phyloP scores from a whole-genome alignment of 2,888 invertebrate genomes.

The Leuctra nigra region DNA sequence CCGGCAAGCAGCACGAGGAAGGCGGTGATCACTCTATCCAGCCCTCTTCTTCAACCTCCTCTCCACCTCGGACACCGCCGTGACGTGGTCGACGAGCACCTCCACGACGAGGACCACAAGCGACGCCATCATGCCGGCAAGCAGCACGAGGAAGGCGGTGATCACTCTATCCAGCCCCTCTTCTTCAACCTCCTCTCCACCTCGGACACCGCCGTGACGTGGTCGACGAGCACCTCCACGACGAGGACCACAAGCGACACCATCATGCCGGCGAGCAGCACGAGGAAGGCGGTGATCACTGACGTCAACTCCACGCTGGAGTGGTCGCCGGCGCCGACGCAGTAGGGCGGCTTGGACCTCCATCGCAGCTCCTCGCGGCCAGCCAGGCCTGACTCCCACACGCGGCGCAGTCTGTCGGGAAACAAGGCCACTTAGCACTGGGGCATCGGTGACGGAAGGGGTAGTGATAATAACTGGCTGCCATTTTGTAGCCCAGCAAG shows the following conservation, averaged over 20 bases:
- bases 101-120: too few species aligned
- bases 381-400: constrained; percentile 3
- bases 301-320: neutral
- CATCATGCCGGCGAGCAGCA: neutral
- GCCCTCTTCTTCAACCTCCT: too few species aligned
- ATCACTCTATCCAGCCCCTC: neutral
- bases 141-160: too few species aligned
- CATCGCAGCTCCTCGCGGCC: neutral
- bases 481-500: too few species aligned
- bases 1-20: too few species aligned
- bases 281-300: constrained; percentile 4
- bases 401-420: neutral
- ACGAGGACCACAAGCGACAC: neutral
- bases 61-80: too few species aligned
- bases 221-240: neutral
- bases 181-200: neutral
- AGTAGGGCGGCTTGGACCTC: constrained; percentile 11
- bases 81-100: too few species aligned
- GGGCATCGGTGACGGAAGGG: too few species aligned
- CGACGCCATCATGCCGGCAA: too few species aligned
- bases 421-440: neutral
- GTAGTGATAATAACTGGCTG: too few species aligned
- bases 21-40: too few species aligned
- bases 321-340: neutral
- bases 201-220: neutral